Conservation (phyloP, 2,797 vertebrate species). For the Bradypodion pumilum region DNA sequence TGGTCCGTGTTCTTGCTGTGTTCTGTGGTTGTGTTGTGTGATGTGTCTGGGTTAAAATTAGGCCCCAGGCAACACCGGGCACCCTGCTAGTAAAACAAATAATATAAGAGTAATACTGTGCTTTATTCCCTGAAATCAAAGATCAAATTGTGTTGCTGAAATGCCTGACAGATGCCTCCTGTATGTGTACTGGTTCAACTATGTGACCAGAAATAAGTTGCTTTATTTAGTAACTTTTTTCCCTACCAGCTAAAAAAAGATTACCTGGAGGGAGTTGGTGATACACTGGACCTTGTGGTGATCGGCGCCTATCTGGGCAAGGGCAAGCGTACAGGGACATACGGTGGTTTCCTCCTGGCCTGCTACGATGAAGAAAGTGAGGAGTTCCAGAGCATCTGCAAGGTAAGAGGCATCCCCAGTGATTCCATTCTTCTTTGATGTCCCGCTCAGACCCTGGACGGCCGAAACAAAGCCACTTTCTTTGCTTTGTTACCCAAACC, state of each 20-base stretch:
- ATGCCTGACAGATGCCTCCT: background rate
- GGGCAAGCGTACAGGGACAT: conserved; percentile 86
- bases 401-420: conserved; percentile 71
- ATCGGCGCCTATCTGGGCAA: conserved; percentile 90
- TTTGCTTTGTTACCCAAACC: too few species aligned
- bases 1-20: background rate
- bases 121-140: too few species aligned
- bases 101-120: background rate
- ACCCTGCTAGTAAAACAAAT: too few species aligned
- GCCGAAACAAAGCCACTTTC: too few species aligned
- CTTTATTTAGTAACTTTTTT: background rate
- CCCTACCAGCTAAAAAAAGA: conserved; percentile 88
- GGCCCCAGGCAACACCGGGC: too few species aligned
- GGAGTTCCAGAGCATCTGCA: conserved; percentile 91
- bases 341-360: conserved; percentile 89
- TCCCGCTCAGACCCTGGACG: too few species aligned
- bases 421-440: too few species aligned
- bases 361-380: conserved; percentile 90
- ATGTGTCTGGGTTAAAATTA: too few species aligned
- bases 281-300: conserved; percentile 91
- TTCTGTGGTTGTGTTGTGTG: too few species aligned
- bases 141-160: background rate
- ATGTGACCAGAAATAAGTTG: background rate
- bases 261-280: conserved; percentile 88
- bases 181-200: background rate